Evolutionary conservation across 2,888 invertebrate species (phyloP).

Genomic region (Catocala sponsa): DNA sequence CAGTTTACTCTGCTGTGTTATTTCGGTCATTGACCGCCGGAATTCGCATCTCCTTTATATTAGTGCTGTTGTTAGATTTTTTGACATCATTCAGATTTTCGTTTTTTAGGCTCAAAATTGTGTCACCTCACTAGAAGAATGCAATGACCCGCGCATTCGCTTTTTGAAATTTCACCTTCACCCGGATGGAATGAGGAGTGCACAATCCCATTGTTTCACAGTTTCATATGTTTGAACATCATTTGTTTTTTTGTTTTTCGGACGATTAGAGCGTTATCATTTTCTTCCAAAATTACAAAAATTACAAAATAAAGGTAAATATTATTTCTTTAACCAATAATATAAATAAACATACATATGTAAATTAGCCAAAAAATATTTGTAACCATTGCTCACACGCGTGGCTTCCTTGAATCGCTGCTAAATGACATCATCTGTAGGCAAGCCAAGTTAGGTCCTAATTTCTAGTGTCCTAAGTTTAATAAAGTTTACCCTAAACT

Average conservation of each 20-base stretch:
- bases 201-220: slow-evolving; percentile 86
- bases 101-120: slow-evolving; percentile 76
- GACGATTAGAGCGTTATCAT: slow-evolving; percentile 86
- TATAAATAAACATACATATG: slow-evolving; percentile 38
- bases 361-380: slow-evolving; percentile 30
- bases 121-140: slow-evolving; percentile 82
- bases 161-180: slow-evolving; percentile 84
- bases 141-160: slow-evolving; percentile 82
- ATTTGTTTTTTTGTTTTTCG: slow-evolving; percentile 89
- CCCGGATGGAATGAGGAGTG: slow-evolving; percentile 87
- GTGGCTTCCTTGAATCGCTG: slow-evolving; percentile 80
- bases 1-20: slow-evolving; percentile 83
- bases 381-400: slow-evolving; percentile 68
- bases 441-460: slow-evolving; percentile 67
- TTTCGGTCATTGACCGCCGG: slow-evolving; percentile 88
- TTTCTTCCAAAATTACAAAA: slow-evolving; percentile 88
- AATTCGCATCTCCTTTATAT: slow-evolving; percentile 82
- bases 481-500: slow-evolving; percentile 54
- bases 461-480: slow-evolving; percentile 54
- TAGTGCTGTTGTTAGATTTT: slow-evolving; percentile 74
- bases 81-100: slow-evolving; percentile 76
- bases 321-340: slow-evolving; percentile 60
- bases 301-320: slow-evolving; percentile 87
- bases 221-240: slow-evolving; percentile 88
- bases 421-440: slow-evolving; percentile 82